Base-by-base conservation (phyloP, 2,797 vertebrate genomes). In the Acrocephalus scirpaceus region DNA sequence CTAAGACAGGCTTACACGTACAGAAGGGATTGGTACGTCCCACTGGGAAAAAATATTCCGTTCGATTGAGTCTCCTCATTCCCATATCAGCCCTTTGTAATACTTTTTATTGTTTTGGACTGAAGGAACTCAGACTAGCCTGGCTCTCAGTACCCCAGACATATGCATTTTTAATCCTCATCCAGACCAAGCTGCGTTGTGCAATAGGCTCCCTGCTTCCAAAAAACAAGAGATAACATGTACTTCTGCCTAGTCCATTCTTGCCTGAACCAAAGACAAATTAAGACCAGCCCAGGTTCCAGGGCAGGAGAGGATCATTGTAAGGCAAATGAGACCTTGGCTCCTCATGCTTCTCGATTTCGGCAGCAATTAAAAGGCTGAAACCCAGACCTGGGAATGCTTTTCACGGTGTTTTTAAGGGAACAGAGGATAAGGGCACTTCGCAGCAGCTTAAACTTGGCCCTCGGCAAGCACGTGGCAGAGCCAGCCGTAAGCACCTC, bases 221-320 rank as follows among this genome's bases (percentile, higher is more conserved):
- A 81, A 13, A 95, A 94, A 97, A 96, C 98, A 98, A 97, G 98
- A 95, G 81, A 92, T 94, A 96, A 98, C 98, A 98, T 53, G 98
- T 94, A 96, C 1, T 4, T 57, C 93, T 79, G 95, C 97, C 95
- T 95, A 70, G 96, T 92, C 97, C 91, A 83, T 90, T 97, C 98
- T 97, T 97, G 97, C 96, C 97, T 90, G 82, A 89, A 92, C 96
- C 86, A 87, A 95, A 97, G 97, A 96, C 96, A 97, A 96, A 96
- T 97, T 94, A 95, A 96, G 95, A 95, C 97, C 97, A 96, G 93
- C 95, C 97, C 97, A 97, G 82, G 97, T 97, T 96, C 94, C 94
- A 97, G 97, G 97, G 97, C 96, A 97, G 86, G 91, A 96, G 94
- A 92, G 79, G 94, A 96, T 95, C 93, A 95, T 81, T 95, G 96